Base-by-base conservation (phyloP, 2,113 vertebrate species). In the Bubo blakistoni region DNA sequence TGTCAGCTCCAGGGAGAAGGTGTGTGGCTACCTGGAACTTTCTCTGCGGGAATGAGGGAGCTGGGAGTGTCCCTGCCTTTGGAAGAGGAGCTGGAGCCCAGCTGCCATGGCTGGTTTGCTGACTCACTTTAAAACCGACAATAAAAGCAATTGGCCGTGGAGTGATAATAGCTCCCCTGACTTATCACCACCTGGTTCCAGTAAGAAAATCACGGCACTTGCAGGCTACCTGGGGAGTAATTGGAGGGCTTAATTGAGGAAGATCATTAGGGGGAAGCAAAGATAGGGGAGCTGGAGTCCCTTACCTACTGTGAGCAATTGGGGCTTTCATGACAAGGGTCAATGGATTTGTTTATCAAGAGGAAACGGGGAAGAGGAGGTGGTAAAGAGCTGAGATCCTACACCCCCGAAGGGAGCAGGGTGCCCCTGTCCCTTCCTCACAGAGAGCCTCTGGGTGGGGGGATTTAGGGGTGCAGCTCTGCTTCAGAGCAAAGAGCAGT, bases 231-330 rank as follows among this genome's bases (percentile, higher is more conserved):
- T 2, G 7, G 20, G n/a, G 17, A 66, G 57, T 67, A 81, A 92
- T 63, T 67, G 59, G 80, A 92, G 49, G 65, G 21, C 12, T 89
- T 97, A 87, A 95, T 15, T 90, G 86, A 85, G 92, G 70, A 91
- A 97, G 88, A 44, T 91, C 7, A 1, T 79, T 49, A 65, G 66
- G 67, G n/a, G 19, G n/a, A 81, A 96, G 40, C 25, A 38, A 29
- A 84, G 65, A 67, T 16, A 42, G 44, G 69, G 65, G 24, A 85
- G 12, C 10, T 3, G 38, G 22, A 88, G 54, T 54, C 57, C 44
- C 70, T 72, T 22, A 57, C 40, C 65, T 55, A 0, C 40, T 36
- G 46, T 16, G 54, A 55, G 76, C 12, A 51, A 1, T 1, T 13
- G 42, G 27, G n/a, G 44, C 44, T 79, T 51, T 34, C 29, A 2